Percentiles rank a stretch among this genome's conserved stretches.
Conservation (phyloP, 30 jellyfish, hydroid and myxozoan species). For the Aurelia aurita region DNA sequence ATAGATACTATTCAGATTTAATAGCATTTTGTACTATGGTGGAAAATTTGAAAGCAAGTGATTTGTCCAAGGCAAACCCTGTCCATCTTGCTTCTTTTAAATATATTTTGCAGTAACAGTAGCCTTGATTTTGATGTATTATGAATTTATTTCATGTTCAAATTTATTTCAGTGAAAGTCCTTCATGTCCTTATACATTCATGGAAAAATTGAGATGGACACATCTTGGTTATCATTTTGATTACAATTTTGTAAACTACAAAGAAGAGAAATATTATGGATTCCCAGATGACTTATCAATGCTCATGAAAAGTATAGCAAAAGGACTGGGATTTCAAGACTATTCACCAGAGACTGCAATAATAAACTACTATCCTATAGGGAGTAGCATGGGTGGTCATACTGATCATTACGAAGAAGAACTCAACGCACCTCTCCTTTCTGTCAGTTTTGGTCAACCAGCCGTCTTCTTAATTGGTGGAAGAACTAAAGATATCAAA, state of each 20-base stretch:
- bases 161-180: conserved; percentile 18
- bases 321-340: conserved; percentile 56
- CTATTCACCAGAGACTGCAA: conserved; percentile 94
- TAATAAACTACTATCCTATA: conserved; percentile 87
- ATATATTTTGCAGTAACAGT: no score
- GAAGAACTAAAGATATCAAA: conserved; percentile 77
- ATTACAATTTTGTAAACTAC: conserved; percentile 88
- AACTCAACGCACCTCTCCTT: conserved; percentile 87
- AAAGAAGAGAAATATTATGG: conserved; percentile 93
- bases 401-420: conserved; percentile 98
- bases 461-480: conserved; percentile 93
- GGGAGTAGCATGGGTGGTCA: conserved; percentile 99
- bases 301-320: conserved; percentile 77
- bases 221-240: conserved; percentile 98
- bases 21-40: no score
- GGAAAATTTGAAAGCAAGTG: no score
- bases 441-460: conserved; percentile 96
- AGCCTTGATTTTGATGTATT: no score
- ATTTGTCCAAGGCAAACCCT: no score
- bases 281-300: conserved; percentile 86
- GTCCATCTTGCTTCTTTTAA: no score
- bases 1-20: no score
- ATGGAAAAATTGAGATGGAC: conserved; percentile 90
- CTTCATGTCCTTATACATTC: conserved; percentile 37
- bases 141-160: not conserved